A percentile compares a stretch with the other conserved stretches of the same genome.
Conservation (phyloP, 1,140 invertebrate genomes). For the Lepidurus apus region DNA sequence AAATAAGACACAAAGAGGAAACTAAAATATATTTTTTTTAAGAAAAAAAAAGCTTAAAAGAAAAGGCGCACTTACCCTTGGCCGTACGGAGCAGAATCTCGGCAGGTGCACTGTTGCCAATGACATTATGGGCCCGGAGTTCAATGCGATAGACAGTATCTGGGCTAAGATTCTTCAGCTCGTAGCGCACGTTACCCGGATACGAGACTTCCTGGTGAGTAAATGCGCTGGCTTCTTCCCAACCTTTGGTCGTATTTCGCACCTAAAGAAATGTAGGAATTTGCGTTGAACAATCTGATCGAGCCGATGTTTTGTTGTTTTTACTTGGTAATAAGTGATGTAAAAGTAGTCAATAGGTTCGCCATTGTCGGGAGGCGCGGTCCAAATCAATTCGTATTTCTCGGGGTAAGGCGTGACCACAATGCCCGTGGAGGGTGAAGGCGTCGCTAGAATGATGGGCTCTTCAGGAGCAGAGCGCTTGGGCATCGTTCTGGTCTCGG, state of each 20-base stretch:
- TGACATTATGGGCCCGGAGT: slow-evolving; percentile 73
- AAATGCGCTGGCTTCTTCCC: slow-evolving; percentile 52
- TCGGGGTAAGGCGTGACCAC: slow-evolving; percentile 58
- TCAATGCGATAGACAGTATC: slow-evolving; percentile 76
- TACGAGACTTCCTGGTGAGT: slow-evolving; percentile 48
- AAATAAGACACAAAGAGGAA: slow-evolving; percentile 21
- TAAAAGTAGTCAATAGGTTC: slow-evolving; percentile 77
- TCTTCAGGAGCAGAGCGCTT: slow-evolving; percentile 48
- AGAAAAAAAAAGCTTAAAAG: slow-evolving; percentile 23
- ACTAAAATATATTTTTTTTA: neutral
- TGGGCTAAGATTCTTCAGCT: slow-evolving; percentile 60
- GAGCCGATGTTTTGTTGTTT: slow-evolving; percentile 40
- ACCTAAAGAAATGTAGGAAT: slow-evolving; percentile 38
- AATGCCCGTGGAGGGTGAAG: slow-evolving; percentile 38
- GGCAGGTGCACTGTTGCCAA: slow-evolving; percentile 69
- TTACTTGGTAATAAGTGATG: slow-evolving; percentile 72
- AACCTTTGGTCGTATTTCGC: slow-evolving; percentile 43
- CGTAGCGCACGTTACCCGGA: slow-evolving; percentile 56
- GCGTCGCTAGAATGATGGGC: slow-evolving; percentile 50
- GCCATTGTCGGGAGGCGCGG: slow-evolving; percentile 76
- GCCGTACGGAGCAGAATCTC: slow-evolving; percentile 72
- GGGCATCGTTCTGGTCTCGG: slow-evolving; percentile 47
- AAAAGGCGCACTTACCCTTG: slow-evolving; percentile 52
- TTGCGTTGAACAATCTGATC: too few species aligned
- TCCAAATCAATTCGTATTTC: slow-evolving; percentile 74